Evolutionary conservation across 2,888 invertebrate genomes (phyloP).

Genomic region (Coleophora deauratella): DNA sequence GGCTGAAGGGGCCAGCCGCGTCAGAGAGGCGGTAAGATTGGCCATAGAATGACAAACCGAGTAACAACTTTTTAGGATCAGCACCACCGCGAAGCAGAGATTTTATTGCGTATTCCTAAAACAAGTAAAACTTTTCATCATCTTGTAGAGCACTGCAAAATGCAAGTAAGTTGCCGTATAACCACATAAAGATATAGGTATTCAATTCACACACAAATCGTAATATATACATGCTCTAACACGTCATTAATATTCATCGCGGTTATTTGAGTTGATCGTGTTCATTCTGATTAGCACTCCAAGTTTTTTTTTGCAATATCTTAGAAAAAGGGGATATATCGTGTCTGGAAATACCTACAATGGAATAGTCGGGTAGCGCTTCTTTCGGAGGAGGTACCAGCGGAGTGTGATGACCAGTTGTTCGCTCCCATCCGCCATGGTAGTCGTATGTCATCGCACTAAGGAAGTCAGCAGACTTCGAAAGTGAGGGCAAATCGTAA

Average conservation of each 20-base stretch:
- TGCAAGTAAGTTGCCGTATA: not conserved
- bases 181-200: not conserved
- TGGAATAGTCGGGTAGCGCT: conserved; percentile 82
- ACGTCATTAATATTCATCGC: too few species aligned
- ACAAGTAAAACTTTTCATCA: conserved; percentile 2
- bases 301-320: too few species aligned
- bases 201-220: too few species aligned
- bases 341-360: too few species aligned
- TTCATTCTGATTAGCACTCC: too few species aligned
- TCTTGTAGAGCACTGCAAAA: not conserved
- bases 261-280: too few species aligned
- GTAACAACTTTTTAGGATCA: conserved; percentile 81
- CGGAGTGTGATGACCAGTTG: conserved; percentile 88
- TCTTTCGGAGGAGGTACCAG: conserved; percentile 79
- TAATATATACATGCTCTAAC: too few species aligned
- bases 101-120: conserved; percentile 86
- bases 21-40: conserved; percentile 84
- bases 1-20: conserved; percentile 39
- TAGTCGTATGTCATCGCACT: conserved; percentile 93
- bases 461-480: conserved; percentile 82
- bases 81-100: conserved; percentile 83
- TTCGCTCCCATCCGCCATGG: conserved; percentile 90
- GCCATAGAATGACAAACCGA: conserved; percentile 91
- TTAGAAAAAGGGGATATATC: too few species aligned
- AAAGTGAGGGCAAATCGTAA: conserved; percentile 84